Evolutionary conservation across 2,888 invertebrate species (phyloP).

Genomic region (Pyralis farinalis): DNA sequence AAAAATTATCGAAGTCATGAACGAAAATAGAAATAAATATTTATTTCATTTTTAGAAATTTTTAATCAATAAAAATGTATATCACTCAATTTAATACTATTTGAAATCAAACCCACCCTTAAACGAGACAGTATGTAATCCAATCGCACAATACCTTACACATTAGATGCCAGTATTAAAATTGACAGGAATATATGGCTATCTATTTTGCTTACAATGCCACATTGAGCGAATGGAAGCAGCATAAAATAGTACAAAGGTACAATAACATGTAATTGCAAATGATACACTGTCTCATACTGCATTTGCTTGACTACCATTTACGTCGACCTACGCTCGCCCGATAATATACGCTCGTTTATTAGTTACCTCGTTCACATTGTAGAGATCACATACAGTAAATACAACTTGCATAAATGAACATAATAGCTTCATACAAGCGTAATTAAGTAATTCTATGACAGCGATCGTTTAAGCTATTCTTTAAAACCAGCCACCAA

Average conservation of each 20-base stretch:
- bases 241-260: conserved; percentile 71
- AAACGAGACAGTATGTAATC: not conserved
- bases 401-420: too few relatives aligned
- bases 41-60: too few relatives aligned
- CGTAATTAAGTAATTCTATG: too few relatives aligned
- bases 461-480: too few relatives aligned
- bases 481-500: not conserved
- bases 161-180: conserved; percentile 27
- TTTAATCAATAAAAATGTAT: too few relatives aligned
- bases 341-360: conserved; percentile 31
- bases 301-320: conserved; percentile 61
- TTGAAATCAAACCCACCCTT: too few relatives aligned
- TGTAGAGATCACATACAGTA: conserved; percentile 5
- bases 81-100: too few relatives aligned
- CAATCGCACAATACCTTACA: conserved; percentile 1
- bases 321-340: conserved; percentile 64
- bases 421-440: too few relatives aligned
- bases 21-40: too few relatives aligned
- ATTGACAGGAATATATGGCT: conserved; percentile 65
- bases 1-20: too few relatives aligned
- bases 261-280: conserved; percentile 80
- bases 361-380: conserved; percentile 24
- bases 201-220: conserved; percentile 75
- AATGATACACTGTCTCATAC: conserved; percentile 74
- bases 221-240: conserved; percentile 47